These are phyloP conservation scores for Periophthalmodon schlosseri DNA, from an alignment of 2,113 vertebrate genomes.

Conservation along the genomic window DNA sequence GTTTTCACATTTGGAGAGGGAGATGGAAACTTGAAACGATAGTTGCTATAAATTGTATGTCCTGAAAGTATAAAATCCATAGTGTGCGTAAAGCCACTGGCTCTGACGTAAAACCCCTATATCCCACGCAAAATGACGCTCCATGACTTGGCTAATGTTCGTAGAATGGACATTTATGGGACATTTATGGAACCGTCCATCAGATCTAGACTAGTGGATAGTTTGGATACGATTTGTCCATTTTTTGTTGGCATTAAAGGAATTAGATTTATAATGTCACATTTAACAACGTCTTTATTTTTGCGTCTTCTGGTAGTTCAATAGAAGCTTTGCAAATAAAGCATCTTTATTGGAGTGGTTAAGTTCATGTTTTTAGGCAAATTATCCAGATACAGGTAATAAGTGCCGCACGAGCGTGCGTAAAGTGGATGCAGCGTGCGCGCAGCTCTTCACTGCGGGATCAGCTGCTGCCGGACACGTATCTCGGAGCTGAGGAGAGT, in stretches of 20 bases:
- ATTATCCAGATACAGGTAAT: constrained; percentile 20
- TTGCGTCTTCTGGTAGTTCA: neutral
- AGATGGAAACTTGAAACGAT: too few relatives aligned
- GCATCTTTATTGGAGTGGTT: neutral
- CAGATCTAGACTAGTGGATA: neutral
- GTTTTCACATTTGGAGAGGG: too few relatives aligned
- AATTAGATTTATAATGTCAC: too few relatives aligned
- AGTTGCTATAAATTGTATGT: too few relatives aligned
- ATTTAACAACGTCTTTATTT: neutral
- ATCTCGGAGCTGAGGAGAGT: constrained; percentile 33
- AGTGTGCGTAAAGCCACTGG: too few relatives aligned
- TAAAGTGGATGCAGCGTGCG: constrained; percentile 62
- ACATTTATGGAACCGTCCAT: neutral
- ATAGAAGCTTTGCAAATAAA: neutral
- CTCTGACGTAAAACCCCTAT: neutral
- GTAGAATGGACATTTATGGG: neutral
- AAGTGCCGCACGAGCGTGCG: constrained; percentile 60
- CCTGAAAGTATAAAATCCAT: too few relatives aligned
- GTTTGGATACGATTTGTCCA: neutral
- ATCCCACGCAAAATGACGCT: neutral
- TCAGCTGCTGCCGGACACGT: constrained; percentile 41
- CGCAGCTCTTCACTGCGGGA: constrained; percentile 54
- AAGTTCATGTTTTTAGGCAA: constrained; percentile 6
- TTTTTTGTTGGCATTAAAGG: too few relatives aligned
- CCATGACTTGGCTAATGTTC: neutral